Base-by-base conservation (phyloP, 2,113 vertebrate species). In the Desmodus rotundus region DNA sequence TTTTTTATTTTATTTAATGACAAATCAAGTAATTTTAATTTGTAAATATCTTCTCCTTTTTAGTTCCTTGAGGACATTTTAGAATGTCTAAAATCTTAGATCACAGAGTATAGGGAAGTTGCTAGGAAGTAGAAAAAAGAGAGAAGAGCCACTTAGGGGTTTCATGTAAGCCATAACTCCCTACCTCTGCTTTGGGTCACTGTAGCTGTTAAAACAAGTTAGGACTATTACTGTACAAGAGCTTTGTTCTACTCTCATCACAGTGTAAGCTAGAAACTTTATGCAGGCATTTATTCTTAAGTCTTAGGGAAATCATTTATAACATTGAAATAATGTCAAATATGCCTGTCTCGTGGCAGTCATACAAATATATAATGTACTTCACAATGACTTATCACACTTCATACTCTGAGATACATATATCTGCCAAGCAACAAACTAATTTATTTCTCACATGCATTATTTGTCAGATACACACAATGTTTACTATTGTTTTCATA, bases 171-270 rank as follows among this genome's bases (percentile, higher is more conserved):
- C 33, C 8, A 15, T 70, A 43, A 15, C 26, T 15, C 73, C 65
- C 26, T 8, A 47, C 13, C 7, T n/a, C 10, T 54, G 43, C 45
- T 38, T 82, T 26, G 58, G 9, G 4, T 41, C 2, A 12, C 38
- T 43, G 4, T 5, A 19, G 14, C 7, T 26, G 1, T 70, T 20
- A 50, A 19, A n/a, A 19, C 9, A 33, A 0, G 3, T 0, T 20
- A 50, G 19, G 15, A 13, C n/a, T 33, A 52, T 20, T 41, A 43
- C 50, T 50, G 22, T 15, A 7, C 3, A 28, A 52, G 38, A 26
- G 0, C 11, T 85, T 78, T 63, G 5, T 2, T 56, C 63, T 63
- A 28, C 20, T n/a, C 16, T 2, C 31, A 91, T 41, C 7, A n/a
- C 8, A 73, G 68, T 63, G 50, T 41, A 28, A 78, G 22, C 19